These are phyloP conservation scores for Branchinecta sandiegonensis DNA, from an alignment of 2,888 invertebrate species.

Conservation along the genomic window DNA sequence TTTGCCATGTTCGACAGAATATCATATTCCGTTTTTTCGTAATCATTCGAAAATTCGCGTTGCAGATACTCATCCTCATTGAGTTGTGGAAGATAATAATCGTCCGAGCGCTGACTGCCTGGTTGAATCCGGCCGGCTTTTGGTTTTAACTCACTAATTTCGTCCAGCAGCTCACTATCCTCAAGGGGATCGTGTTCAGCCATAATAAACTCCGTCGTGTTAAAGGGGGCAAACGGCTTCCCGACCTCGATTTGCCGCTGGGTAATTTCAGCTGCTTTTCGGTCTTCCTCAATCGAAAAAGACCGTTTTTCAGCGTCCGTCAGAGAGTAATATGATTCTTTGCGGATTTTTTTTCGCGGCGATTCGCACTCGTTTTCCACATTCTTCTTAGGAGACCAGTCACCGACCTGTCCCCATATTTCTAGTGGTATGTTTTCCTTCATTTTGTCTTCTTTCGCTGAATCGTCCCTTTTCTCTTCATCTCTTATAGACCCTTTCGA, in stretches of 20 bases:
- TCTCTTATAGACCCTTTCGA: too few species aligned
- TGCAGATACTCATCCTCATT: slow-evolving; percentile 11
- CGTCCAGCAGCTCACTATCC: not conserved
- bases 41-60: slow-evolving; percentile 2
- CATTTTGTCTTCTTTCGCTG: not conserved
- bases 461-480: not conserved
- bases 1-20: slow-evolving; percentile 1
- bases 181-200: not conserved
- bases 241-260: not conserved
- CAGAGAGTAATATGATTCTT: slow-evolving; percentile 1
- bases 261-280: not conserved
- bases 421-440: too few species aligned
- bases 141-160: not conserved
- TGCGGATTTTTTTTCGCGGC: not conserved
- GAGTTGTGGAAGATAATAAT: slow-evolving; percentile 8
- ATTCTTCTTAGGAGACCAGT: not conserved
- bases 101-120: not conserved
- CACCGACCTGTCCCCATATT: not conserved
- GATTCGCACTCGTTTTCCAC: not conserved
- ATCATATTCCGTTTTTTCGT: slow-evolving; percentile 1
- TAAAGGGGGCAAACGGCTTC: slow-evolving; percentile 2
- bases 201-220: not conserved
- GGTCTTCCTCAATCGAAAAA: not conserved
- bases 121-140: not conserved
- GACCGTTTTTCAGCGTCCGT: not conserved